Percentiles rank a stretch among this genome's conserved stretches.
These are phyloP conservation scores for Galemys pyrenaicus DNA, from an alignment of 2,113 vertebrate genomes.

Conservation along the genomic window DNA sequence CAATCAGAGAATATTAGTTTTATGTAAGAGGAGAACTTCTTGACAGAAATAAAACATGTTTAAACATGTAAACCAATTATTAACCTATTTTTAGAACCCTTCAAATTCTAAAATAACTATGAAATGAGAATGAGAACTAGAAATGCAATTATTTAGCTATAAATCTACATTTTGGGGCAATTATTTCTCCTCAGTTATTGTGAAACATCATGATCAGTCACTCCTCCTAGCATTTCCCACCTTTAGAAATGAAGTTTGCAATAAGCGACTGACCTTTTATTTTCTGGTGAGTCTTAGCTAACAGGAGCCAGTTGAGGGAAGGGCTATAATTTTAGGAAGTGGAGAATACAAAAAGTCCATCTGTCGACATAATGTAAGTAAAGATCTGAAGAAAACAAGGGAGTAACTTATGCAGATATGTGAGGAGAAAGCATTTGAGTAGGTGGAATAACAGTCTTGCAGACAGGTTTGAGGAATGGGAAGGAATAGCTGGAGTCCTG, in stretches of 20 bases:
- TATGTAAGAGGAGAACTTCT: background rate
- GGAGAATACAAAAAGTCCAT: background rate
- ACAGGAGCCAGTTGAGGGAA: background rate
- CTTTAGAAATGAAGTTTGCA: background rate
- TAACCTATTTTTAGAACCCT: background rate
- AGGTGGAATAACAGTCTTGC: background rate
- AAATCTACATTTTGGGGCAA: background rate
- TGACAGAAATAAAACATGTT: background rate
- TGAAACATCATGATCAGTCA: background rate
- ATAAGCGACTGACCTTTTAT: background rate
- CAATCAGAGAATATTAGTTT: background rate
- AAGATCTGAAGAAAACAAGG: background rate
- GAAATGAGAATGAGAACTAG: background rate
- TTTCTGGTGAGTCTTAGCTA: background rate
- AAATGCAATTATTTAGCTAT: background rate
- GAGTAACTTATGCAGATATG: background rate
- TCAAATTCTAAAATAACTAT: background rate
- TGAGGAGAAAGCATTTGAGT: background rate
- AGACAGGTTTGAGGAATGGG: background rate
- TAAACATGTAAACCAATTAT: background rate
- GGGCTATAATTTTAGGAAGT: background rate
- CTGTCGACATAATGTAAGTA: background rate
- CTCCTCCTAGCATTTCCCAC: background rate
- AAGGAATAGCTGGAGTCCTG: background rate
- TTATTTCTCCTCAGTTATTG: background rate